Percentiles rank a stretch among this genome's conserved stretches.
Evolutionary conservation across 2,888 invertebrate species (phyloP).

Genomic region (Leistus spinibarbis): DNA sequence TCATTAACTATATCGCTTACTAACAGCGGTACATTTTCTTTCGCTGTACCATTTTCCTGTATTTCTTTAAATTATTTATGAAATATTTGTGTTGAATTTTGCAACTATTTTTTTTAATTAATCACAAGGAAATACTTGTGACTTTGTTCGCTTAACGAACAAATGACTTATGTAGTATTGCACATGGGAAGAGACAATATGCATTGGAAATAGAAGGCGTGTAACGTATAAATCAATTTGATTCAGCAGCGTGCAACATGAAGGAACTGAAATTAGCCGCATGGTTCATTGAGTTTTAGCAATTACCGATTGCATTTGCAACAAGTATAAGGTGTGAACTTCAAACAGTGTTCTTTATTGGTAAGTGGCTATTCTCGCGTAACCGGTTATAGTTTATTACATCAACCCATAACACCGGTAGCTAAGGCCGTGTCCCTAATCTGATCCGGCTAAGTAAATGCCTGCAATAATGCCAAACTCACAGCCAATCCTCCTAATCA

Average conservation of each 20-base stretch:
- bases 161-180: too few species aligned
- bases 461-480: neutral
- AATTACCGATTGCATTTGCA: constrained; percentile 9
- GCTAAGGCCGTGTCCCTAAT: constrained; percentile 1
- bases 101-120: too few species aligned
- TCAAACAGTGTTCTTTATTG: constrained; percentile 12
- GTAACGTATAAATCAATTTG: constrained; percentile 5
- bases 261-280: constrained; percentile 2
- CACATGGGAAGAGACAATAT: too few species aligned
- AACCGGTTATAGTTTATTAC: constrained; percentile 37
- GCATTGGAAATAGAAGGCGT: neutral
- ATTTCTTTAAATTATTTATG: too few species aligned
- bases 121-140: too few species aligned
- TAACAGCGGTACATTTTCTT: neutral
- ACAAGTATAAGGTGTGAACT: constrained; percentile 13
- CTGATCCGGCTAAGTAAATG: constrained; percentile 7
- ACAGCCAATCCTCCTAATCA: neutral
- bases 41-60: neutral
- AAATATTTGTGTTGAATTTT: too few species aligned
- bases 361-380: constrained; percentile 3
- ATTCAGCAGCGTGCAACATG: neutral
- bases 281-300: constrained; percentile 8
- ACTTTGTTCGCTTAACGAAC: too few species aligned
- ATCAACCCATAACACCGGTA: constrained; percentile 34
- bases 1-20: constrained; percentile 34